These are phyloP conservation scores for Liolophura sinensis DNA, from an alignment of 1,140 invertebrate species.

Conservation along the genomic window DNA sequence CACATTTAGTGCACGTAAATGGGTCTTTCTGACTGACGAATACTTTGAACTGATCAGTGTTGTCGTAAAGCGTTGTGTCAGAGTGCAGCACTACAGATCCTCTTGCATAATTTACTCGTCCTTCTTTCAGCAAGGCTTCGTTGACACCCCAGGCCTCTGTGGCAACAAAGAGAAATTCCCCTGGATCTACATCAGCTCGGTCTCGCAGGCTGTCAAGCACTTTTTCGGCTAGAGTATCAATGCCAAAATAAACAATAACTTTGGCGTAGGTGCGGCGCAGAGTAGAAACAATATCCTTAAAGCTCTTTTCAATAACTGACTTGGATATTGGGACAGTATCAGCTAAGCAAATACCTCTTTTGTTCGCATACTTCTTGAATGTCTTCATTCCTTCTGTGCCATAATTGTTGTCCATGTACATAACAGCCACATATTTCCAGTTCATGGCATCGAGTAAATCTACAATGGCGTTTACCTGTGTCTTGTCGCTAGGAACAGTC, in stretches of 20 bases:
- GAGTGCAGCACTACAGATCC: constrained; percentile 42
- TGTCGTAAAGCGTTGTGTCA: constrained; percentile 8
- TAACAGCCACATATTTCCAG: constrained; percentile 43
- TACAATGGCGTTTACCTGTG: constrained; percentile 72
- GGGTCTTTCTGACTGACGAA: constrained; percentile 22
- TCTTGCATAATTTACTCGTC: constrained; percentile 17
- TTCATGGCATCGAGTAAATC: constrained; percentile 65
- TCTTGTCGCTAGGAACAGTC: constrained; percentile 49
- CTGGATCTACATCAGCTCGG: constrained; percentile 41
- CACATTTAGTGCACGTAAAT: constrained; percentile 17
- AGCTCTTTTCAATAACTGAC: constrained; percentile 29
- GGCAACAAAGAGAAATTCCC: constrained; percentile 70
- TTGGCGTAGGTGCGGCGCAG: constrained; percentile 34
- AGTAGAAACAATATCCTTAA: constrained; percentile 13
- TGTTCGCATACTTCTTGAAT: constrained; percentile 29
- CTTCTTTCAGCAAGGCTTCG: constrained; percentile 30
- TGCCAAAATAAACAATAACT: constrained; percentile 73
- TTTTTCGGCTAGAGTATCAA: constrained; percentile 68
- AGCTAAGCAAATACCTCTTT: constrained; percentile 68
- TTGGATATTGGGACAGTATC: constrained; percentile 55
- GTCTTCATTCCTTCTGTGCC: constrained; percentile 56
- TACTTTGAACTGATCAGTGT: constrained; percentile 10
- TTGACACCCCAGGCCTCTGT: constrained; percentile 80
- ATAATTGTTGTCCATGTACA: constrained; percentile 60
- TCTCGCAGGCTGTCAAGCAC: constrained; percentile 59